These are phyloP conservation scores for Anarsia innoxiella DNA, from an alignment of 2,888 invertebrate genomes.

Conservation along the genomic window DNA sequence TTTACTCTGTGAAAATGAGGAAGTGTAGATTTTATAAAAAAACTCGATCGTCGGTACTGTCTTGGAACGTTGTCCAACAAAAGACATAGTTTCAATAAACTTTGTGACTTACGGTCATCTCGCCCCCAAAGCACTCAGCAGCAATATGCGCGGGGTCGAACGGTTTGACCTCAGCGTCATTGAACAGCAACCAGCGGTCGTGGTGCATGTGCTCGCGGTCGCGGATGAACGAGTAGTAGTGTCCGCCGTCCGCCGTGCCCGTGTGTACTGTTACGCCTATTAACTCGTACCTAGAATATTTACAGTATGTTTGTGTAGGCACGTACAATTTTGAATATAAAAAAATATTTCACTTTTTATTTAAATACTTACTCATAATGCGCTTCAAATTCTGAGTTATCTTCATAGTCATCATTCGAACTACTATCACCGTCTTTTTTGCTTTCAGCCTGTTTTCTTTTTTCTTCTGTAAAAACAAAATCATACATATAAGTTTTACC, in stretches of 20 bases:
- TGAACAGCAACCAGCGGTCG: slow-evolving; percentile 95
- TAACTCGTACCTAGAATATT: slow-evolving; percentile 78
- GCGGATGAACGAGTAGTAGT: slow-evolving; percentile 96
- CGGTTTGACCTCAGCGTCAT: slow-evolving; percentile 94
- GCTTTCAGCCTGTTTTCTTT: slow-evolving; percentile 66
- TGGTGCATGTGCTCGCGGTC: slow-evolving; percentile 83
- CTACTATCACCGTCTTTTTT: slow-evolving; percentile 58
- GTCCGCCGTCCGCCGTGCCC: slow-evolving; percentile 98
- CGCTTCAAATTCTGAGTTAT: slow-evolving; percentile 77
- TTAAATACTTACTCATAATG: slow-evolving; percentile 80
- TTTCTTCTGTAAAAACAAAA: slow-evolving; percentile 79
- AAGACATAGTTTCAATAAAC: not conserved
- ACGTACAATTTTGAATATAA: not conserved
- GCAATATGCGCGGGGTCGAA: slow-evolving; percentile 97
- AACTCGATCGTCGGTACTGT: no score
- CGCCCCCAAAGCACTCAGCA: slow-evolving; percentile 97
- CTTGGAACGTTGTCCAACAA: no score
- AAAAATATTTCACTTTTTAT: not conserved
- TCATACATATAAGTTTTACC: no score
- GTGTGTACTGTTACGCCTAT: slow-evolving; percentile 98
- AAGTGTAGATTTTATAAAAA: no score
- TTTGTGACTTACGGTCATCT: slow-evolving; percentile 85
- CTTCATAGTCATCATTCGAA: slow-evolving; percentile 51
- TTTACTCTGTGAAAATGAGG: slow-evolving; percentile 80
- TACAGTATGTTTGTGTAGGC: not conserved